These are phyloP conservation scores for Mionectes olivaceus DNA, from an alignment of 2,797 vertebrate species.

Conservation along the genomic window DNA sequence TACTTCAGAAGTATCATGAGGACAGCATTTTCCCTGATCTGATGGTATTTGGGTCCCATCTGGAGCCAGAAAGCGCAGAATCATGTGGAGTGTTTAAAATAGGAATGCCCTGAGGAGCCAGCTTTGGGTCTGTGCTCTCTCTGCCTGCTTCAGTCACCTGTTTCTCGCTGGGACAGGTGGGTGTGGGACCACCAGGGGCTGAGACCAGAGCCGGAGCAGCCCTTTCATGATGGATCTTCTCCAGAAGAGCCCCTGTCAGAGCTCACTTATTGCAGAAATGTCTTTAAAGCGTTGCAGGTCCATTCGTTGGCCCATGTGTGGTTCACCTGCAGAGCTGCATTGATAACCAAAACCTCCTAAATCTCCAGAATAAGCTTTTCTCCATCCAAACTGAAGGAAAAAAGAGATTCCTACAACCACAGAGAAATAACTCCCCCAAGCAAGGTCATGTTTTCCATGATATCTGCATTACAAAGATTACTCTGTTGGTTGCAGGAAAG, in stretches of 20 bases:
- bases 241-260: not conserved
- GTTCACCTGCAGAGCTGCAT: not conserved
- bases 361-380: not conserved
- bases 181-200: not conserved
- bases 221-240: not conserved
- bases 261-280: not conserved
- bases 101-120: not conserved
- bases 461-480: not conserved
- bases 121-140: not conserved
- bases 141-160: not conserved
- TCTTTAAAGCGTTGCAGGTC: not conserved
- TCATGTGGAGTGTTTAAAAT: not conserved
- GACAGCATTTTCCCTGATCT: slow-evolving; percentile 16
- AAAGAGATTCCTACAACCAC: not conserved
- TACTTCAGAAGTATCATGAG: slow-evolving; percentile 26
- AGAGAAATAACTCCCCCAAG: not conserved
- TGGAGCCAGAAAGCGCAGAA: slow-evolving; percentile 28
- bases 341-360: not conserved
- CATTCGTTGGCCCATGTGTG: not conserved
- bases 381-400: not conserved
- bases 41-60: slow-evolving; percentile 6
- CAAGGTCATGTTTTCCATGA: rapidly evolving
- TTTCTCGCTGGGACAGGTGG: not conserved
- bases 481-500: not conserved
- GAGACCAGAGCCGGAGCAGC: not conserved